These are phyloP conservation scores for Apis cerana DNA, from an alignment of 1,140 invertebrate genomes.

Conservation along the genomic window DNA sequence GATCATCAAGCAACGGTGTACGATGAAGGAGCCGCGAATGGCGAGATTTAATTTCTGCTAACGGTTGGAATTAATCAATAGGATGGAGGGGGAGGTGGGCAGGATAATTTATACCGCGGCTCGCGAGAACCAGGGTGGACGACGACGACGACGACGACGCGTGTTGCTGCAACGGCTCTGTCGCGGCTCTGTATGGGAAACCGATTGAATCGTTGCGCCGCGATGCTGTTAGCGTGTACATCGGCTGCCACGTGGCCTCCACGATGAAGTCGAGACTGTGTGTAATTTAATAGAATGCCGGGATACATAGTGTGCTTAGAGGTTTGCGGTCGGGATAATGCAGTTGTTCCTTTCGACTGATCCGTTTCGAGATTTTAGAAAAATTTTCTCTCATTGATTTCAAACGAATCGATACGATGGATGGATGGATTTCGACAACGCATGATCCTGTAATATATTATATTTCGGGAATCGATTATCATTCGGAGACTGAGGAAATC, in stretches of 20 bases:
- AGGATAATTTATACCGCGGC: slow-evolving; percentile 52
- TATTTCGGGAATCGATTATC: no score
- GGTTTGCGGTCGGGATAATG: background rate
- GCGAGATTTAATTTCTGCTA: slow-evolving; percentile 48
- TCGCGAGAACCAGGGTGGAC: slow-evolving; percentile 44
- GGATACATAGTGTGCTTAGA: background rate
- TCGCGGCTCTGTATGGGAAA: background rate
- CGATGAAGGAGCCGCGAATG: slow-evolving; percentile 41
- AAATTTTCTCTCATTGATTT: no score
- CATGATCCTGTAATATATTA: no score
- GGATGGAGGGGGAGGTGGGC: background rate
- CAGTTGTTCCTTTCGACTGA: background rate
- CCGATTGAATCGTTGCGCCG: slow-evolving; percentile 14
- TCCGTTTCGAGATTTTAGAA: no score
- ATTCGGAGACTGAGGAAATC: no score
- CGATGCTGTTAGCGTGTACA: background rate
- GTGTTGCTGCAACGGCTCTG: slow-evolving; percentile 30
- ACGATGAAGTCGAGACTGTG: background rate
- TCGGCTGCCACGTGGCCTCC: background rate
- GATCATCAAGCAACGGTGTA: slow-evolving; percentile 46
- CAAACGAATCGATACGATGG: no score
- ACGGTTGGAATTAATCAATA: slow-evolving; percentile 48
- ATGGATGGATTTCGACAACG: no score
- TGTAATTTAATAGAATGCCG: slow-evolving; percentile 30
- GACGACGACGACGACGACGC: background rate